Percentiles rank a stretch among this genome's conserved stretches.
These are phyloP conservation scores for Phoxinus dragarum DNA, from an alignment of 2,797 vertebrate genomes.

Conservation along the genomic window DNA sequence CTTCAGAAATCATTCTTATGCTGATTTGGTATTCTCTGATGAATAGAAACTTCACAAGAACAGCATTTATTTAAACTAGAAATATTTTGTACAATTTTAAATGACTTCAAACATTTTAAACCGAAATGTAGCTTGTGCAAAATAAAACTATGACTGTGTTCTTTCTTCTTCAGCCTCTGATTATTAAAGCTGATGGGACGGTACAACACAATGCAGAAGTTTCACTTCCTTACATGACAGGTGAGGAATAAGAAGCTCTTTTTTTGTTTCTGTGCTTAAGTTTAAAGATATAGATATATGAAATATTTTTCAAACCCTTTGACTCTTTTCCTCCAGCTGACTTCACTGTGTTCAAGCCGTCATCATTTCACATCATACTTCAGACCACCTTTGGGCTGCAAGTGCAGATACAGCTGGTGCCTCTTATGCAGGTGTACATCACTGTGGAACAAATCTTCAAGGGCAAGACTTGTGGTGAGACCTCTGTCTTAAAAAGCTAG, in stretches of 20 bases:
- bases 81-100: no score
- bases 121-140: neutral
- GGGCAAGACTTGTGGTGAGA: constrained; percentile 75
- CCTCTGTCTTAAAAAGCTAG: no score
- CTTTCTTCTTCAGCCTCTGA: constrained; percentile 77
- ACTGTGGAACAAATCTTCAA: constrained; percentile 78
- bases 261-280: neutral
- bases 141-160: neutral
- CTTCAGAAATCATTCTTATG: neutral
- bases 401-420: constrained; percentile 87
- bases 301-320: neutral
- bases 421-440: constrained; percentile 90
- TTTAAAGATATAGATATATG: neutral
- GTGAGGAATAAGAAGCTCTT: constrained; percentile 68
- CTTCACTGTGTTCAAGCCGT: constrained; percentile 84
- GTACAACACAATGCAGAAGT: constrained; percentile 85
- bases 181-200: constrained; percentile 84
- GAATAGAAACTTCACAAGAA: no score
- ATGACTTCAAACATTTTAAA: neutral
- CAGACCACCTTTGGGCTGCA: constrained; percentile 82
- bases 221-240: constrained; percentile 85
- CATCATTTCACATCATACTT: constrained; percentile 85
- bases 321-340: constrained; percentile 74
- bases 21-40: no score
- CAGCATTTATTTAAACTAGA: no score